phyloP scores from a whole-genome alignment of 2,888 invertebrate species.

The Eristalinus aeneus region DNA sequence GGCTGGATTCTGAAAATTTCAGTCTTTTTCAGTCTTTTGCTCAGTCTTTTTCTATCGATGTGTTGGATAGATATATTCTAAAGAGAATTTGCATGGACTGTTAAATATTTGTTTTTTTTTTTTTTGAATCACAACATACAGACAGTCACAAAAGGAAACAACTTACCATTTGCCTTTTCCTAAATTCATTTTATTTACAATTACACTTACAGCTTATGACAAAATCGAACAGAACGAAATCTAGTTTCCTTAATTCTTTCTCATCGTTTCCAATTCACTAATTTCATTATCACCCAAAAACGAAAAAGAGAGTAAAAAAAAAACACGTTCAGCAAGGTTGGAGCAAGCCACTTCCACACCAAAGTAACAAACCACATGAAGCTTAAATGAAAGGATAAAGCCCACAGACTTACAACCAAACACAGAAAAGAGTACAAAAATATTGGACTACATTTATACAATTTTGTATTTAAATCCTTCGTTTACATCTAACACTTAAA shows the following conservation, averaged over 20 bases:
- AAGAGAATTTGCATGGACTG: too few species aligned
- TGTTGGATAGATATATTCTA: too few species aligned
- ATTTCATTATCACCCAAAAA: slow-evolving; percentile 30
- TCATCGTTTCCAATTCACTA: slow-evolving; percentile 10
- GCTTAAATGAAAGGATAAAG: slow-evolving; percentile 26
- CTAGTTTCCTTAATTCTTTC: slow-evolving; percentile 31
- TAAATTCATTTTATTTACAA: slow-evolving; percentile 59
- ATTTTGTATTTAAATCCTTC: slow-evolving; percentile 61
- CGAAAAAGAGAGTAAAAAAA: background rate
- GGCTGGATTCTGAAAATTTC: too few species aligned
- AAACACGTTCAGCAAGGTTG: background rate
- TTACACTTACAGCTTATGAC: slow-evolving; percentile 54
- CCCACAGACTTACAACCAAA: slow-evolving; percentile 19
- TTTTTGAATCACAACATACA: too few species aligned
- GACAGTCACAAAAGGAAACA: background rate
- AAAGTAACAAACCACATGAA: background rate
- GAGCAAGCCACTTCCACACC: slow-evolving; percentile 7
- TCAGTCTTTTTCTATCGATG: too few species aligned
- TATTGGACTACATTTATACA: slow-evolving; percentile 40
- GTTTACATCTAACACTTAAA: slow-evolving; percentile 65
- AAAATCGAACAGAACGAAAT: slow-evolving; percentile 34
- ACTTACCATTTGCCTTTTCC: background rate
- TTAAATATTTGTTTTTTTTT: too few species aligned
- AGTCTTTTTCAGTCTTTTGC: too few species aligned
- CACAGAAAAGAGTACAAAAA: slow-evolving; percentile 25